These are phyloP conservation scores for Cephus pygmeus DNA, from an alignment of 2,888 invertebrate genomes.

Conservation along the genomic window DNA sequence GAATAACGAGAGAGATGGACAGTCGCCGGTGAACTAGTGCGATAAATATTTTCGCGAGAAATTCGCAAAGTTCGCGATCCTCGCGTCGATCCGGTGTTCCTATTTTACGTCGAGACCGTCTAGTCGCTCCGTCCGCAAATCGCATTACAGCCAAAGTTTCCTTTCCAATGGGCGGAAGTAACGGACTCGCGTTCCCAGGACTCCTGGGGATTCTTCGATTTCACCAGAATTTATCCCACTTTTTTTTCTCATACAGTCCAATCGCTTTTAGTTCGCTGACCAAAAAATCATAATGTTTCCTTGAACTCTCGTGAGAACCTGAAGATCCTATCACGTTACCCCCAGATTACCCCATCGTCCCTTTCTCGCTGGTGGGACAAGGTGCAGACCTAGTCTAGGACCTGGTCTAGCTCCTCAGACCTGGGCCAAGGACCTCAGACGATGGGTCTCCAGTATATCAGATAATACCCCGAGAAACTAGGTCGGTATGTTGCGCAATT, in stretches of 20 bases:
- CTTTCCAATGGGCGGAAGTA: not conserved
- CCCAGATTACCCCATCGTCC: no score
- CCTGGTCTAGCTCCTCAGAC: not conserved
- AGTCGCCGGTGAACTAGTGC: constrained; percentile 7
- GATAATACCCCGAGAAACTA: not conserved
- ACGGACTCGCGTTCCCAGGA: not conserved
- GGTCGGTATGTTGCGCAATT: not conserved
- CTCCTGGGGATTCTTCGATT: not conserved
- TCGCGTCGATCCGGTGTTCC: not conserved
- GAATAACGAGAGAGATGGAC: not conserved
- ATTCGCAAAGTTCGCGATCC: constrained; percentile 1
- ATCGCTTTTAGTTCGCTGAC: not conserved
- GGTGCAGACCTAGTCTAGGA: no score
- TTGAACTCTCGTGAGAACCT: not conserved
- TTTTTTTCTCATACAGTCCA: not conserved
- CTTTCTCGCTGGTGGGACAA: no score
- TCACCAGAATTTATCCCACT: not conserved
- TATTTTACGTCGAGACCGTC: not conserved
- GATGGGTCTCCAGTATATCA: not conserved
- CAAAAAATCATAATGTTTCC: not conserved
- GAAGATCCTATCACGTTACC: fast-evolving
- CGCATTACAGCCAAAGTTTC: not conserved
- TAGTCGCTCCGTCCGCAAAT: not conserved
- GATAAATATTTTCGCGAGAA: constrained; percentile 26
- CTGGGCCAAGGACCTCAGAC: not conserved